Evolutionary conservation across 2,888 invertebrate genomes (phyloP), one percentile per base, ranked within the genome.

Genomic region (Cantharis flavilabris): DNA sequence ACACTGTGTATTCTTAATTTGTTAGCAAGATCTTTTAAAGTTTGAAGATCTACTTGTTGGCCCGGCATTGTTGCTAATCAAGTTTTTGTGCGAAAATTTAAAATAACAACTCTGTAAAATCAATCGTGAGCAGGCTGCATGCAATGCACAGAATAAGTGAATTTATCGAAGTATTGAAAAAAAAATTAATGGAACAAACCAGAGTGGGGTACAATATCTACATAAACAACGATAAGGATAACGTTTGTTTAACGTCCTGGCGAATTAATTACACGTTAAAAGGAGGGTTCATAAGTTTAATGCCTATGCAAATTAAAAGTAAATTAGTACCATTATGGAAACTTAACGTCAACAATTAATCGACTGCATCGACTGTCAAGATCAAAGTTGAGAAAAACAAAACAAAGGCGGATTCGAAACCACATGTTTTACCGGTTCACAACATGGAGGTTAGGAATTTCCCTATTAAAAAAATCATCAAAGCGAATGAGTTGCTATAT

Each of bases 1-100:
- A 94, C 90, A 81, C 91, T 90, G 77, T 92, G 89, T 82, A 94
- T 90, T 81, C 94, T 88, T 73, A 94, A 88, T 80, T 89, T 90
- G 85, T 93, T 92, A 11, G 94, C 94, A 80, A 92, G 89, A 84
- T 93, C 92, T 80, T 87, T 84, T 16, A 92, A 86, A 75, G 77
- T 73, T 76, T 81, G 75, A 62, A 78, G 70, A 70, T 82, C 80
- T 10, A 76, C 72, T n/a, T 49, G n/a, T 49, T 49, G 81, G 20
- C 76, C 81, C 77, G 83, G 82, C 84, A 84, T 84, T 71, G 69
- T 20, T 75, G 13, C n/a, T 13, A 26, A n/a, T 64, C 14, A 62
- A n/a, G 26, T 11, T 62, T 7, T 62, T 14, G 70, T 64, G 14
- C 20, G n/a, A 62, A 62, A 77, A 20, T 77, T 69, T 67, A 64